Base-by-base conservation (phyloP, 2,113 vertebrate species). In the Ivindomyrus marchei region DNA sequence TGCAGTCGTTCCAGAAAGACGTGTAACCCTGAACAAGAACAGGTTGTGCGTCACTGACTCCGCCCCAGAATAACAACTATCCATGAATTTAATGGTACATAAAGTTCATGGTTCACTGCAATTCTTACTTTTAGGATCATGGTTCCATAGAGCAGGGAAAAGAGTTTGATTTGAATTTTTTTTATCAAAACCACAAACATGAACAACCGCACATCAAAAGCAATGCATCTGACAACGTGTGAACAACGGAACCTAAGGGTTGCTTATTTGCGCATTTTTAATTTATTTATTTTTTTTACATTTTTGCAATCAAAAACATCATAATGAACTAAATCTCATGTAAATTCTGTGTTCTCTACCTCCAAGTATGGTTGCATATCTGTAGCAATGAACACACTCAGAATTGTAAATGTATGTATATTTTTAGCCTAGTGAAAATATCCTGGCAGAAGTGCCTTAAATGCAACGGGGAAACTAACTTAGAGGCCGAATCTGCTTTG, bases 1-100 rank as follows among this genome's bases (percentile, higher is more conserved):
- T 97, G 94, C 96, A 97, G 94, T 97, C 97, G 0, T 97, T 97
- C 97, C 97, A 97, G 95, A 97, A 97, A 11, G 97, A 97, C 0
- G 96, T 97, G 89, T 97, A 97, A 86, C 97, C 97, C 96, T 97
- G 91, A 13, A 50, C 8, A 42, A 19, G 42, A 88, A 70, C 6
- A n/a, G 85, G 74, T 9, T 17, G 15, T 0, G 31, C 3, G 31
- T 80, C 88, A 80, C 13, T 84, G 42, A 84, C 80, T 8, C 80
- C 80, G 0, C 42, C 80, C 42, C 70, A 62, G 24, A 27, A 62
- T 27, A n/a, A 8, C 58, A 62, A 62, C 58, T 58, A 56, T 56
- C 5, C 2, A 58, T 24, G 53, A 58, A 21, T 24, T 6, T 8
- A 58, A 58, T 5, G 21, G 53, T 8, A 58, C 21, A 58, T 24